phyloP scores from a whole-genome alignment of 2,797 vertebrate genomes.

The Eulemur rubriventer region DNA sequence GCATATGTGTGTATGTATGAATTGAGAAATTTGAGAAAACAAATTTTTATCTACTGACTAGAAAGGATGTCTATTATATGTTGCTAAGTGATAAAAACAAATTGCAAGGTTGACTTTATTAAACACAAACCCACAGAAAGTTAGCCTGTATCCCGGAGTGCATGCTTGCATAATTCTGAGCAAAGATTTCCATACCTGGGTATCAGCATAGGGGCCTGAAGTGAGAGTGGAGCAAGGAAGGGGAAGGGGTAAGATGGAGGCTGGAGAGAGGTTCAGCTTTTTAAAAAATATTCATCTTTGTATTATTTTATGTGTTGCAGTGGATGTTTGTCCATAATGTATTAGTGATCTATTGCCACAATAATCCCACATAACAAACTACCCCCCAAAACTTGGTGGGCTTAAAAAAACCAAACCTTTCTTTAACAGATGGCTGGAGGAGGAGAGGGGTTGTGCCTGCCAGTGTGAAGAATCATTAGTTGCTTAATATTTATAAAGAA shows the following conservation, averaged over 20 bases:
- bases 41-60: neutral
- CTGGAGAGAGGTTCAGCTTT: neutral
- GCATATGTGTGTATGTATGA: neutral
- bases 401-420: slow-evolving; percentile 19
- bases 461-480: neutral
- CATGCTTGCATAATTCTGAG: neutral
- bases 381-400: neutral
- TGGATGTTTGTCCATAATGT: neutral
- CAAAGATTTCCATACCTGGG: neutral
- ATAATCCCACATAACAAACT: neutral
- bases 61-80: neutral
- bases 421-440: neutral
- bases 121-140: neutral
- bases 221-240: neutral
- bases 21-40: slow-evolving; percentile 28
- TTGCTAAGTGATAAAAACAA: neutral
- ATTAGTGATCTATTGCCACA: neutral
- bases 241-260: neutral
- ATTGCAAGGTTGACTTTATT: neutral
- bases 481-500: slow-evolving; percentile 4
- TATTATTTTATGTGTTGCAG: neutral
- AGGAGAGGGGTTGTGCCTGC: neutral
- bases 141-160: neutral
- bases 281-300: neutral
- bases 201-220: neutral